A percentile compares a stretch with the other conserved stretches of the same genome.
phyloP scores from a whole-genome alignment of 2,113 vertebrate genomes.

The Macrotis lagotis region DNA sequence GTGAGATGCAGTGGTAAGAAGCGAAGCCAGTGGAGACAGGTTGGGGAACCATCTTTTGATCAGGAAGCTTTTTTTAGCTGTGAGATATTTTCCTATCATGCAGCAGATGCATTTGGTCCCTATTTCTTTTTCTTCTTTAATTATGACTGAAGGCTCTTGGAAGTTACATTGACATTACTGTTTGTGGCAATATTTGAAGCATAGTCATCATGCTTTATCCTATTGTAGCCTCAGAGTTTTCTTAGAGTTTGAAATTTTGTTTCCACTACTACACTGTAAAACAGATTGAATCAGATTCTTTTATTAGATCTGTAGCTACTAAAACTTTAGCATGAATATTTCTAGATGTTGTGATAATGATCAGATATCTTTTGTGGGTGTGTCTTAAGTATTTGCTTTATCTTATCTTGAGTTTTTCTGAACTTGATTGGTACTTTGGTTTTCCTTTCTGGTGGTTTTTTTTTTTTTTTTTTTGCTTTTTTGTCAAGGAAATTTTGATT shows the following conservation, averaged over 20 bases:
- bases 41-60: neutral
- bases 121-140: conserved; percentile 7
- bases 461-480: neutral
- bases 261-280: neutral
- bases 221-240: conserved; percentile 1
- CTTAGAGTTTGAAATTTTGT: neutral
- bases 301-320: neutral
- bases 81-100: conserved; percentile 8
- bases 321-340: neutral
- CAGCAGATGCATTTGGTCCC: neutral
- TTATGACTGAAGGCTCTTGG: conserved; percentile 4
- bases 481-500: neutral
- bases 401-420: conserved; percentile 46
- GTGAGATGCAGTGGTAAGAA: conserved; percentile 30
- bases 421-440: conserved; percentile 10
- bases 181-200: conserved; percentile 30
- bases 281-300: neutral
- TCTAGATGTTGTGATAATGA: conserved; percentile 34
- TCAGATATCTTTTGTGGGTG: neutral
- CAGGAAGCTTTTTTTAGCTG: conserved; percentile 15
- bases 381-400: neutral
- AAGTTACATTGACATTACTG: neutral
- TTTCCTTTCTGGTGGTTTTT: neutral
- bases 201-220: conserved; percentile 30
- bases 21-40: neutral